Percentiles rank a stretch among this genome's conserved stretches.
phyloP scores from a whole-genome alignment of 2,797 vertebrate species.

The Sebastes cheni region DNA sequence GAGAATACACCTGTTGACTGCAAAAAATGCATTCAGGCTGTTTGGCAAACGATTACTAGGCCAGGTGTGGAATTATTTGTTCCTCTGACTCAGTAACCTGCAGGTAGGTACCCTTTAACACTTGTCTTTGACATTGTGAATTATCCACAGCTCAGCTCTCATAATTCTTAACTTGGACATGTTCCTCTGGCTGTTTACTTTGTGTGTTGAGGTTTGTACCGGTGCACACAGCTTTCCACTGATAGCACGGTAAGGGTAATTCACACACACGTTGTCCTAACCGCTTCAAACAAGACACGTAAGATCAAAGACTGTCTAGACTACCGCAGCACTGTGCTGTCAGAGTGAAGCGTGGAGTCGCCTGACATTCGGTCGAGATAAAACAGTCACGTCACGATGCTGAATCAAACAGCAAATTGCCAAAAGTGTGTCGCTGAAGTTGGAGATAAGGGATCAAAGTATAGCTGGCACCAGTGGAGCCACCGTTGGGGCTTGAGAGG shows the following conservation, averaged over 20 bases:
- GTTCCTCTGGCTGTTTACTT: constrained; percentile 46
- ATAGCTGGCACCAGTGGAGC: constrained; percentile 38
- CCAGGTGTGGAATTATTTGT: constrained; percentile 18
- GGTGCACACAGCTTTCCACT: constrained; percentile 9
- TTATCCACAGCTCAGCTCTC: constrained; percentile 34
- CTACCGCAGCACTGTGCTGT: neutral
- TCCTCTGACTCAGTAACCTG: constrained; percentile 10
- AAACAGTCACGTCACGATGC: constrained; percentile 21
- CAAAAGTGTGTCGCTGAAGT: constrained; percentile 44
- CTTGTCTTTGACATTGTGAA: constrained; percentile 34
- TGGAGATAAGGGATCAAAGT: constrained; percentile 64
- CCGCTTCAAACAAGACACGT: constrained; percentile 34
- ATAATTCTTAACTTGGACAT: constrained; percentile 43
- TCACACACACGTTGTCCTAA: constrained; percentile 31
- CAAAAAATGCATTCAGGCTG: neutral
- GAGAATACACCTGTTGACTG: neutral
- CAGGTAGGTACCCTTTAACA: constrained; percentile 23
- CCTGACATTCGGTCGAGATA: constrained; percentile 44
- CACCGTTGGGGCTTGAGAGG: constrained; percentile 27
- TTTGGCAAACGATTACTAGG: constrained; percentile 52
- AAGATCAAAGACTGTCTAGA: constrained; percentile 61
- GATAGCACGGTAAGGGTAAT: constrained; percentile 37
- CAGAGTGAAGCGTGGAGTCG: constrained; percentile 15
- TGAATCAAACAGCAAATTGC: constrained; percentile 41
- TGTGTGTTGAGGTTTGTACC: constrained; percentile 33